A percentile compares a stretch with the other conserved stretches of the same genome.
Evolutionary conservation across 2,888 invertebrate species (phyloP).

Genomic region (Poecilobothrus nobilitatus): DNA sequence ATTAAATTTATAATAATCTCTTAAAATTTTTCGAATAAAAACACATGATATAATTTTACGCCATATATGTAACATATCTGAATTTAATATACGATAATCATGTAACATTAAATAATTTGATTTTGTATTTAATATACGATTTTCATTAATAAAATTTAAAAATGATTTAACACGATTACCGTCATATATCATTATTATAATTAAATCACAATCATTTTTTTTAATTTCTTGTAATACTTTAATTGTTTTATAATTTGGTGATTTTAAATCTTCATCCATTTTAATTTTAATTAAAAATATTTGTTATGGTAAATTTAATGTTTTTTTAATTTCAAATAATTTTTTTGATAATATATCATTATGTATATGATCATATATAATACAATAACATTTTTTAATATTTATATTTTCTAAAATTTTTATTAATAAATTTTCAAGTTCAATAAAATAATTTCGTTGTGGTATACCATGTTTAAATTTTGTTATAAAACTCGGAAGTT

Average conservation of each 20-base stretch:
- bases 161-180: constrained; percentile 59
- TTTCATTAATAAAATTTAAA: constrained; percentile 63
- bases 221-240: constrained; percentile 51
- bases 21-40: constrained; percentile 55
- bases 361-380: neutral
- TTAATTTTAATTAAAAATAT: constrained; percentile 50
- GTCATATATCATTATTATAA: constrained; percentile 63
- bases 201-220: constrained; percentile 59
- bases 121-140: constrained; percentile 59
- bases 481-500: neutral
- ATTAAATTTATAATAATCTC: constrained; percentile 25
- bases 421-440: neutral
- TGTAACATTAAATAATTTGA: constrained; percentile 62
- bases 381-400: neutral
- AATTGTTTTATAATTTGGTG: constrained; percentile 53
- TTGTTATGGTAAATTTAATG: neutral
- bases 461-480: neutral
- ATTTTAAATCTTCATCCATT: constrained; percentile 56
- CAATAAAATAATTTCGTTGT: neutral
- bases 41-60: constrained; percentile 65
- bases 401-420: neutral
- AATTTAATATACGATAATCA: constrained; percentile 58
- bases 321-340: neutral
- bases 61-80: constrained; percentile 64
- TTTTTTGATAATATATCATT: neutral